Conservation (phyloP, 2,888 invertebrate genomes). For the Eugnorisma glareosa region DNA sequence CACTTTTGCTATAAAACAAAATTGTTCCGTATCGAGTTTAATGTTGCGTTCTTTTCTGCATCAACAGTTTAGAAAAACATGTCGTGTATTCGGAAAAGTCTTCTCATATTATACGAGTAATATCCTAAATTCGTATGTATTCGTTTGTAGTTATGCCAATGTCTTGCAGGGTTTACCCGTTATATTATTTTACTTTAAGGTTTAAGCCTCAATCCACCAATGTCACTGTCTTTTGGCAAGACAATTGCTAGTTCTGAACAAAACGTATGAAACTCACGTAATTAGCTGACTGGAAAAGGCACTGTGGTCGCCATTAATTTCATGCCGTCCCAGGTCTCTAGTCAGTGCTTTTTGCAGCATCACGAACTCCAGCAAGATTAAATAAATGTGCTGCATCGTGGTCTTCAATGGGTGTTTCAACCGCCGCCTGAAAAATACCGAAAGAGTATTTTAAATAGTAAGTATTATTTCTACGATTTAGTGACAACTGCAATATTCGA, state of each 20-base stretch:
- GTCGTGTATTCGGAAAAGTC: background rate
- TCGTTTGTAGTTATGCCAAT: too few species aligned
- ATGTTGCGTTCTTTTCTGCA: constrained; percentile 5
- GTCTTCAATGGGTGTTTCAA: background rate
- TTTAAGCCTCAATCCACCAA: too few species aligned
- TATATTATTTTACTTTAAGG: too few species aligned
- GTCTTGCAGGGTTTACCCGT: too few species aligned
- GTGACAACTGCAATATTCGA: background rate
- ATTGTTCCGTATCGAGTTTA: background rate
- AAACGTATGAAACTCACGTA: background rate
- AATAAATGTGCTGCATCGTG: background rate
- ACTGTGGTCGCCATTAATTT: background rate
- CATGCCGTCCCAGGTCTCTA: background rate
- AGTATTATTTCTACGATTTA: background rate
- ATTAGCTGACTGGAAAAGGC: background rate
- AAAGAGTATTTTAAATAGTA: background rate
- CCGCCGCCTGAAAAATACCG: background rate
- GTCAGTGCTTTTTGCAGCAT: background rate
- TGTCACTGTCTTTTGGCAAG: background rate
- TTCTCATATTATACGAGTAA: too few species aligned
- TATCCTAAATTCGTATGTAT: too few species aligned
- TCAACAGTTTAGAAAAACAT: background rate
- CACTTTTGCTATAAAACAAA: constrained; percentile 4
- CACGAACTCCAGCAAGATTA: background rate
- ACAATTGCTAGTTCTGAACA: background rate